Evolutionary conservation across 2,113 vertebrate genomes (phyloP), one percentile per base, ranked within the genome.

Genomic region (Petaurus breviceps): DNA sequence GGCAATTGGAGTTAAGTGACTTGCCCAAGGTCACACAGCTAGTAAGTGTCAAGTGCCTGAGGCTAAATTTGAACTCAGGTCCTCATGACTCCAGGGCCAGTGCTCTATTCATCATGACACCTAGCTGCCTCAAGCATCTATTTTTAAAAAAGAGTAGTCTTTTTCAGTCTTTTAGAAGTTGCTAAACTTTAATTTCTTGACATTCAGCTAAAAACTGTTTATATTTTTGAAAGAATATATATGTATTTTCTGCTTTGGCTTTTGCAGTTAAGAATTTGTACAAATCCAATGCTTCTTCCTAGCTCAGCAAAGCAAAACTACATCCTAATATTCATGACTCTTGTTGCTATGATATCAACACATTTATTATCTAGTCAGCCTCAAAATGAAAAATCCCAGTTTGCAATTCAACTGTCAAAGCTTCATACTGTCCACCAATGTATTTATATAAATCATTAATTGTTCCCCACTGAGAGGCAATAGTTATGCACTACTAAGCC

Each of bases 371-470:
- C 57, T 49, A 47, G 2, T 94, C 52, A 93, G 84, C 95, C 90
- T 93, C 91, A 28, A 91, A 95, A 77, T 52, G 31, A 24, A 92
- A 95, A 68, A 94, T 51, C 7, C 54, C 25, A 89, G n/a, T 68
- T 91, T 43, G 1, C 47, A 92, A 1, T 68, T 31, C 93, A 57
- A 51, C 16, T 57, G 51, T 51, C 93, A 96, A 93, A 47, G 28
- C 24, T 93, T 90, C 53, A 54, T 92, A 19, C 6, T 94, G 3
- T 51, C 94, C n/a, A 77, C 31, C n/a, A 90, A 46, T 52, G 24
- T 46, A 51, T n/a, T 26, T 43, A 51, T 43, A 8, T 84, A 93
- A 96, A 47, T 89, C 91, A 55, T 52, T 37, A 50, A 89, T 95
- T 94, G 23, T 55, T 96, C 24, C 26, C 4, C 51, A 54, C 19